phyloP scores from a whole-genome alignment of 2,888 invertebrate genomes.

The Callimorpha dominula region DNA sequence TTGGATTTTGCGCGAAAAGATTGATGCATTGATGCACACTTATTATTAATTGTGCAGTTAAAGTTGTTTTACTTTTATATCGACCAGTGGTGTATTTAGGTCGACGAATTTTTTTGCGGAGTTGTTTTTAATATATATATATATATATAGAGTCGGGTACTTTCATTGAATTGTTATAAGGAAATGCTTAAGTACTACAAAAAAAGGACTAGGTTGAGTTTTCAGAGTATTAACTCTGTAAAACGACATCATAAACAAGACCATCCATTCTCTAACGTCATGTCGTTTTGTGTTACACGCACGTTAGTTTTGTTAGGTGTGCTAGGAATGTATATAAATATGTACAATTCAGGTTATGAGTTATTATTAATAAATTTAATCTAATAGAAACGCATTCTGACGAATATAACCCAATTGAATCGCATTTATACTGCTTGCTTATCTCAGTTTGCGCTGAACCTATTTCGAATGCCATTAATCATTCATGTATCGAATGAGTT shows the following conservation, averaged over 20 bases:
- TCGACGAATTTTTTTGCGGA: neutral
- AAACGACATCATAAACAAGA: too few species aligned
- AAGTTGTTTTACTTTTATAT: neutral
- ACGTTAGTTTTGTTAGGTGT: too few species aligned
- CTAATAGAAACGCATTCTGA: neutral
- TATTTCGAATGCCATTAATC: constrained; percentile 28
- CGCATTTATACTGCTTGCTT: constrained; percentile 10
- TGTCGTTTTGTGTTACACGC: too few species aligned
- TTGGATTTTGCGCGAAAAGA: neutral
- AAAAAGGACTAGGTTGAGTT: too few species aligned
- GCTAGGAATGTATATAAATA: neutral
- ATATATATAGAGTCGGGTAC: neutral
- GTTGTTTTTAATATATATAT: too few species aligned
- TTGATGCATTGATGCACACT: neutral
- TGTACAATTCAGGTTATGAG: neutral
- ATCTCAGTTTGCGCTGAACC: neutral
- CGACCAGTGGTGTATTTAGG: neutral
- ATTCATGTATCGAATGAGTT: constrained; percentile 26
- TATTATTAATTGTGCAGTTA: neutral
- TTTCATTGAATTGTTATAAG: neutral
- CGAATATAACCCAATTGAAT: neutral
- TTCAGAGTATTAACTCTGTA: too few species aligned
- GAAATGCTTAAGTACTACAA: too few species aligned
- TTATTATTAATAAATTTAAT: neutral
- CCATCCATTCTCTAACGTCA: too few species aligned